phyloP scores from a whole-genome alignment of 2,888 invertebrate genomes.

The Epinotia brunnichana region DNA sequence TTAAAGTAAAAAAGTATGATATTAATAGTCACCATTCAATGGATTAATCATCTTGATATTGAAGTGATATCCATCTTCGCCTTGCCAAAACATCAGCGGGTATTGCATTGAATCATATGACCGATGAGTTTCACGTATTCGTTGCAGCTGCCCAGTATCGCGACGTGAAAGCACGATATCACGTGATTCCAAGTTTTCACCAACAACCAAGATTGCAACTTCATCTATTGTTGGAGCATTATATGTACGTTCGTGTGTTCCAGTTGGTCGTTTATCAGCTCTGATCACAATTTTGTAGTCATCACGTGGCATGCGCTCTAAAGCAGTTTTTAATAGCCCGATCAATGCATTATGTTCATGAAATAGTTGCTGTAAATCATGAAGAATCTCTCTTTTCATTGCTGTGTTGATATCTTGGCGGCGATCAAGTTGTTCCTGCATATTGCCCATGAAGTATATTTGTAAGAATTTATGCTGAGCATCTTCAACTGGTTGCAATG shows the following conservation, averaged over 20 bases:
- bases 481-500: constrained; percentile 47
- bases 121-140: not conserved
- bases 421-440: constrained; percentile 45
- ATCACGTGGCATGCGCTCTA: constrained; percentile 50
- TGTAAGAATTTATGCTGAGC: constrained; percentile 37
- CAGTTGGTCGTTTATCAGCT: constrained; percentile 44
- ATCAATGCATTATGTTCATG: constrained; percentile 51
- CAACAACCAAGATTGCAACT: constrained; percentile 53
- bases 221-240: constrained; percentile 51
- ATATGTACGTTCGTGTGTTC: constrained; percentile 43
- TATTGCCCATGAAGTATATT: constrained; percentile 53
- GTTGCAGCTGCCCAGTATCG: not conserved
- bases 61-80: constrained; percentile 52
- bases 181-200: constrained; percentile 46
- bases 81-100: constrained; percentile 52
- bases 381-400: constrained; percentile 52
- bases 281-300: constrained; percentile 49
- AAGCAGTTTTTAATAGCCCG: constrained; percentile 48
- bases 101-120: constrained; percentile 27
- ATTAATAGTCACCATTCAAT: constrained; percentile 29
- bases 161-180: constrained; percentile 41
- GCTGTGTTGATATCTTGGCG: constrained; percentile 44
- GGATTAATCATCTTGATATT: constrained; percentile 48
- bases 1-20: no score
- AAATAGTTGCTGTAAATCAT: constrained; percentile 49